A percentile compares a stretch with the other conserved stretches of the same genome.
phyloP scores from a whole-genome alignment of 2,797 vertebrate species.

The Semaprochilodus insignis region DNA sequence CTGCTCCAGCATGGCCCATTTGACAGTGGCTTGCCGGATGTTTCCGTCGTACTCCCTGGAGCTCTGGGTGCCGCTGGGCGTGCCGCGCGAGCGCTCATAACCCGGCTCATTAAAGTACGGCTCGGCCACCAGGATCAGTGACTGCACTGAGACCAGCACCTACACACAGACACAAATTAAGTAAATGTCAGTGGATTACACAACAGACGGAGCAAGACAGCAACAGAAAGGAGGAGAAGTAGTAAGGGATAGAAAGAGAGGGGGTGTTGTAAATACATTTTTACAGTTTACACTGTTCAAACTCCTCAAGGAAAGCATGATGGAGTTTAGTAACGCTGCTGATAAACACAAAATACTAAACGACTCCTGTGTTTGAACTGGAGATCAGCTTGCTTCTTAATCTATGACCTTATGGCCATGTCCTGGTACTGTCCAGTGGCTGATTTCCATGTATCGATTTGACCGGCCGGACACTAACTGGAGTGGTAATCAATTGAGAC shows the following conservation, averaged over 20 bases:
- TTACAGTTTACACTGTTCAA: neutral
- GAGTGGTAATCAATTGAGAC: conserved; percentile 75
- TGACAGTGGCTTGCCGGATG: conserved; percentile 96
- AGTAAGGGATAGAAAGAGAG: neutral
- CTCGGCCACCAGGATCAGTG: conserved; percentile 95
- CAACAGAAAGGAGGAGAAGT: neutral
- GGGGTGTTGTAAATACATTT: no score
- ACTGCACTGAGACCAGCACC: conserved; percentile 98
- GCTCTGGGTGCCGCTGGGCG: conserved; percentile 96
- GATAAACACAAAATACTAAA: neutral
- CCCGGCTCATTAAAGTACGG: conserved; percentile 99
- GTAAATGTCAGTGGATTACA: neutral
- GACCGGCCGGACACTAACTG: conserved; percentile 57
- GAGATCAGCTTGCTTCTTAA: neutral
- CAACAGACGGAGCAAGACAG: neutral
- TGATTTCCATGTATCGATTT: conserved; percentile 71
- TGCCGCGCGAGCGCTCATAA: conserved; percentile 95
- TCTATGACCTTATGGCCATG: conserved; percentile 11
- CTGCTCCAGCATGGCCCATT: conserved; percentile 99
- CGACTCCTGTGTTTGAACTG: neutral
- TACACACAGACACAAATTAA: conserved; percentile 60
- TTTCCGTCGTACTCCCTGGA: conserved; percentile 98
- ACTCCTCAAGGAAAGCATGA: neutral
- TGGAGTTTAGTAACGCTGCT: neutral
- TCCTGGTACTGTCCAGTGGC: conserved; percentile 20